phyloP scores from a whole-genome alignment of 2,113 vertebrate genomes.

The Percopsis transmontana region DNA sequence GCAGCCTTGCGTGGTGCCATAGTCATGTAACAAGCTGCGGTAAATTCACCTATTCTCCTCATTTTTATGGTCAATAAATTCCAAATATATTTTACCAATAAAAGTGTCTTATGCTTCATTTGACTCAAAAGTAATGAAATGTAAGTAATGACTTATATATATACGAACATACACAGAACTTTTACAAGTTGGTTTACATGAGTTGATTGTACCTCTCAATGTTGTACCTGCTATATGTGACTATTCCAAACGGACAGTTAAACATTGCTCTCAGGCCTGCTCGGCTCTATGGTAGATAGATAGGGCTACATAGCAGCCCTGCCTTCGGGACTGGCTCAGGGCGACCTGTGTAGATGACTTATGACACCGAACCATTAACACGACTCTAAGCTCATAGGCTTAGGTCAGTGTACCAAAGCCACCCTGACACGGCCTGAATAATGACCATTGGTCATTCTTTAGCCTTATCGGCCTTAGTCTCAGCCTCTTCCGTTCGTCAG shows the following conservation, averaged over 20 bases:
- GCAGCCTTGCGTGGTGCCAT: slow-evolving; percentile 27
- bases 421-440: slow-evolving; percentile 32
- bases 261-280: slow-evolving; percentile 13
- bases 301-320: slow-evolving; percentile 45
- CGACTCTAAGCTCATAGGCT: slow-evolving; percentile 43
- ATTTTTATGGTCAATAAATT: slow-evolving; percentile 1
- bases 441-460: slow-evolving; percentile 12
- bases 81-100: background rate
- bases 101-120: background rate
- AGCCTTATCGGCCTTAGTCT: slow-evolving; percentile 4
- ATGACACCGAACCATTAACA: slow-evolving; percentile 54
- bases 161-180: background rate
- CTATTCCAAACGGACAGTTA: slow-evolving; percentile 46
- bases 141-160: background rate
- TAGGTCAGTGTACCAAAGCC: slow-evolving; percentile 31
- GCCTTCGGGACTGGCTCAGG: slow-evolving; percentile 50
- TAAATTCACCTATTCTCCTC: slow-evolving; percentile 7
- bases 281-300: slow-evolving; percentile 2
- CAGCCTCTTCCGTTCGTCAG: too few relatives aligned
- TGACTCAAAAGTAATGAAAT: background rate
- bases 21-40: slow-evolving; percentile 7
- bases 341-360: slow-evolving; percentile 58
- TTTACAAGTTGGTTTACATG: background rate
- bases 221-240: slow-evolving; percentile 18
- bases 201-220: background rate